Base-by-base conservation (phyloP, 1,140 invertebrate species). In the Thaumetopoea pityocampa region DNA sequence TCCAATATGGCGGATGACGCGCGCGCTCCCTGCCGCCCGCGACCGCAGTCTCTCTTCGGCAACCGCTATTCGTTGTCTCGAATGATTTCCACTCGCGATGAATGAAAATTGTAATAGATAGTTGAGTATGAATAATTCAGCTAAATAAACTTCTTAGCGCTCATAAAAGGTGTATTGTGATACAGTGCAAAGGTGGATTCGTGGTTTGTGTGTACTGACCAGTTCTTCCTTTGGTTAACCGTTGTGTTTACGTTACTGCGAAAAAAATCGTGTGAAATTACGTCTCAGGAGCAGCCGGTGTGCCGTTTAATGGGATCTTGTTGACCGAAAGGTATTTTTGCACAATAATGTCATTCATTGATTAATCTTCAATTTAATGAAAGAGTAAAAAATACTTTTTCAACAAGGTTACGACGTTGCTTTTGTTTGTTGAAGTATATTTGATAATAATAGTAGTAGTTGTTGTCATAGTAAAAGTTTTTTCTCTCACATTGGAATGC, bases 1-100 rank as follows among this genome's bases (percentile, higher is more conserved):
- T 59, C 56, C 60, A 80, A 82, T 78, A 82, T 82, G 78, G 78
- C 78, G 78, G 73, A 78, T 79, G 76, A 82, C 78, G 78, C 78
- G 71, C 68, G 65, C 54, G 37, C 46, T 45, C 62, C 57, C 59
- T 65, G 55, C 62, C 52, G 52, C 68, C 59, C 63, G 54, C 62
- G 41, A 50, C 53, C 66, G 56, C 69, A 73, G 69, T 82, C 71
- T 74, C n/a, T n/a, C 60, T 63, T 67, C 56, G 55, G 60, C 57
- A 63, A 68, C 59, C 67, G 67, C 65, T 64, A 61, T 63, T 82
- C 58, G 67, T n/a, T n/a, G n/a, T 71, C 58, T 64, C 67, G 59
- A 68, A 78, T 65, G 67, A 74, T 72, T 80, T 81, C 71, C 63
- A 63, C 49, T 58, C 67, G 65, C 56, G 55, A 80, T 82, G 73